A percentile compares a stretch with the other conserved stretches of the same genome.
These are phyloP conservation scores for Pinctada fucata DNA, from an alignment of 2,888 invertebrate genomes.

Conservation along the genomic window DNA sequence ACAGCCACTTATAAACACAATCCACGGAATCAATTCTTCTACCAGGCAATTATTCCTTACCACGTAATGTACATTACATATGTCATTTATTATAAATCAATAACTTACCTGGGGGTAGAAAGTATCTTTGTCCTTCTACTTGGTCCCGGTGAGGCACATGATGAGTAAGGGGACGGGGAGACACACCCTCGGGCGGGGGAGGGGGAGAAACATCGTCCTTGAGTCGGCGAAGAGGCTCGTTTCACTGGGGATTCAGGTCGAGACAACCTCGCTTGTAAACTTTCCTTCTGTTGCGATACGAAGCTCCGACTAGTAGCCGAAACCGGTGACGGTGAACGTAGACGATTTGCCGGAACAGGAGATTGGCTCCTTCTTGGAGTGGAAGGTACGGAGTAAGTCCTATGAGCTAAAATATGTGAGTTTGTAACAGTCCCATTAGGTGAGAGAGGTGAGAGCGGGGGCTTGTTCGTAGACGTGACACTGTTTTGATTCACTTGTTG, in stretches of 20 bases:
- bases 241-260: slow-evolving; percentile 39
- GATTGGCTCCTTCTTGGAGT: slow-evolving; percentile 49
- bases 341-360: slow-evolving; percentile 47
- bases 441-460: slow-evolving; percentile 37
- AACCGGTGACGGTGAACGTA: slow-evolving; percentile 57
- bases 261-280: slow-evolving; percentile 9
- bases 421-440: slow-evolving; percentile 25
- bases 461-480: slow-evolving; percentile 40
- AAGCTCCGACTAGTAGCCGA: slow-evolving; percentile 30
- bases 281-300: slow-evolving; percentile 25
- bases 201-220: slow-evolving; percentile 35
- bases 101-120: no score
- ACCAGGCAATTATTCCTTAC: no score
- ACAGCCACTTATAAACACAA: no score
- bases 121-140: no score
- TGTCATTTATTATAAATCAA: no score
- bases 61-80: no score
- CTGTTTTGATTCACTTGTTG: slow-evolving; percentile 29
- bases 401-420: slow-evolving; percentile 22
- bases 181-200: slow-evolving; percentile 47
- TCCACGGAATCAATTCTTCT: no score
- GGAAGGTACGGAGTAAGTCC: slow-evolving; percentile 31
- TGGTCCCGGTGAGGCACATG: slow-evolving; percentile 3
- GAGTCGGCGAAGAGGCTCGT: slow-evolving; percentile 31
- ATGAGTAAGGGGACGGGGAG: slow-evolving; percentile 40